These are phyloP conservation scores for Gasterosteus aculeatus DNA, from an alignment of 2,113 vertebrate genomes.

Conservation along the genomic window DNA sequence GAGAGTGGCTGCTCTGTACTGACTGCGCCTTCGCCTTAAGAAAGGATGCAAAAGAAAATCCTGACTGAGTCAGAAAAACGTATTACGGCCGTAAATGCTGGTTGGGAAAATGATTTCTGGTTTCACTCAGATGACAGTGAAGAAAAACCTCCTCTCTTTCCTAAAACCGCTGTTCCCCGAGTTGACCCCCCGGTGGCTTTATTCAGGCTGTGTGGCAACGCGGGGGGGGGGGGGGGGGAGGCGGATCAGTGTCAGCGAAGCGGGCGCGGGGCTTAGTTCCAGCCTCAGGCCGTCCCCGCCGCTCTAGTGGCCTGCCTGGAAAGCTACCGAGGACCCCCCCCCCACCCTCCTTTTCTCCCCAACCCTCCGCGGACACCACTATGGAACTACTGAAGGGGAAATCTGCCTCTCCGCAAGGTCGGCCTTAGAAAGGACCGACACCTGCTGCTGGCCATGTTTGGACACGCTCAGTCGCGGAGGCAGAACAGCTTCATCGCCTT, in stretches of 20 bases:
- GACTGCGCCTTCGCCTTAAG: constrained; percentile 48
- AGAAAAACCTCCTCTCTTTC: constrained; percentile 34
- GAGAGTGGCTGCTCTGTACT: constrained; percentile 55
- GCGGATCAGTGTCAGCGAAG: constrained; percentile 68
- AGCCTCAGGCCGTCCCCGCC: constrained; percentile 64
- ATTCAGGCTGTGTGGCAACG: constrained; percentile 62
- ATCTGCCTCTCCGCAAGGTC: constrained; percentile 61
- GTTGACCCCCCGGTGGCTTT: constrained; percentile 54
- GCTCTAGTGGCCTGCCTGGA: constrained; percentile 63
- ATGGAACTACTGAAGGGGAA: constrained; percentile 64
- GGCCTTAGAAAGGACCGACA: constrained; percentile 49
- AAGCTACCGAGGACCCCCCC: constrained; percentile 40
- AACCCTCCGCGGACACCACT: constrained; percentile 50
- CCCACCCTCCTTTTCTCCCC: too few species aligned
- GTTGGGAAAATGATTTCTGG: constrained; percentile 23
- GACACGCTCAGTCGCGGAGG: constrained; percentile 38
- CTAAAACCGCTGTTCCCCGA: constrained; percentile 20
- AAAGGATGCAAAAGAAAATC: constrained; percentile 34
- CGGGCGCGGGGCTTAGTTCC: constrained; percentile 64
- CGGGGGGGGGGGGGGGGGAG: constrained; percentile 46
- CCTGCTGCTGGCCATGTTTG: constrained; percentile 56
- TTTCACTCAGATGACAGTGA: constrained; percentile 47
- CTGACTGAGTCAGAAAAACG: constrained; percentile 7
- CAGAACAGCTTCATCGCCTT: background rate
- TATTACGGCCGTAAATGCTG: constrained; percentile 24